Evolutionary conservation across 2,113 vertebrate genomes (phyloP).

Genomic region (Gymnarchus niloticus): DNA sequence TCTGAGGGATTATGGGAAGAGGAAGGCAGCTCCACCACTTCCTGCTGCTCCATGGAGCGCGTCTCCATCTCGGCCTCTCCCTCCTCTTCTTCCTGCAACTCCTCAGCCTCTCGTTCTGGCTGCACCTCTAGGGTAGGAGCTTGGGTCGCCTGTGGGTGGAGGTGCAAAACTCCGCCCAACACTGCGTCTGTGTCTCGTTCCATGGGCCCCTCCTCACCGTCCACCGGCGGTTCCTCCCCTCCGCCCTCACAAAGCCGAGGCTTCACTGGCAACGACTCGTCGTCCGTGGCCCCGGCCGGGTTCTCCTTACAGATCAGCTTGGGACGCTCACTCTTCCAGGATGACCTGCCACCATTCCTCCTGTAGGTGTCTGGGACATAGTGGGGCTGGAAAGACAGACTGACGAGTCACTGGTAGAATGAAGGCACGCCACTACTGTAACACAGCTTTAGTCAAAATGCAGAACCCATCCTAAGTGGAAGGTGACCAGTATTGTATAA

Average conservation of each 20-base stretch:
- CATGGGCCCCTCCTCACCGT: constrained; percentile 31
- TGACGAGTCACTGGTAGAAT: background rate
- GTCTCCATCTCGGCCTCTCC: constrained; percentile 61
- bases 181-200: constrained; percentile 49
- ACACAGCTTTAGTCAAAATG: background rate
- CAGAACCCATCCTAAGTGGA: background rate
- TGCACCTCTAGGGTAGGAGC: constrained; percentile 8
- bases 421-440: background rate
- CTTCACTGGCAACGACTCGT: constrained; percentile 55
- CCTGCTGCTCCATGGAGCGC: constrained; percentile 44
- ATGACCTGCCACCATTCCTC: constrained; percentile 89
- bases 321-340: constrained; percentile 88
- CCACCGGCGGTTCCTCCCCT: constrained; percentile 39
- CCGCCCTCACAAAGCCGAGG: constrained; percentile 37
- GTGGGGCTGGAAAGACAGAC: constrained; percentile 72
- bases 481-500: background rate
- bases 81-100: constrained; percentile 51
- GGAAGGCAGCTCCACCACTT: constrained; percentile 54
- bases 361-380: constrained; percentile 98
- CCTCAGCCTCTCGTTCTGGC: constrained; percentile 38
- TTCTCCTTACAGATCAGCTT: constrained; percentile 55
- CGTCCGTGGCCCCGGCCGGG: constrained; percentile 51
- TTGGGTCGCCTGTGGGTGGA: constrained; percentile 31
- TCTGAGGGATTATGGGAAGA: constrained; percentile 53
- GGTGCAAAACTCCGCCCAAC: constrained; percentile 38